Conservation (phyloP, 2,888 invertebrate genomes). For the Zootermopsis nevadensis region DNA sequence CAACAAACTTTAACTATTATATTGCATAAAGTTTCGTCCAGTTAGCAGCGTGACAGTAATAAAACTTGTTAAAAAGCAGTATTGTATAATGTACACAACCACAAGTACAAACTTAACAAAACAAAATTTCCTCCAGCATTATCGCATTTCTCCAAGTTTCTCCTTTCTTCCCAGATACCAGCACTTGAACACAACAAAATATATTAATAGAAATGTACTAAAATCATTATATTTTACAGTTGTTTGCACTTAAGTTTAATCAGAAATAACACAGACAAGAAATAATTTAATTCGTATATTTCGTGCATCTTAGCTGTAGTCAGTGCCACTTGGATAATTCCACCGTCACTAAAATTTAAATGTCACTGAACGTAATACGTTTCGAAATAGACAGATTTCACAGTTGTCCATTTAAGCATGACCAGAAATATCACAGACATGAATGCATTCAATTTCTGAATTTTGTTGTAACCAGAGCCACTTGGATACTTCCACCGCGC, state of each 20-base stretch:
- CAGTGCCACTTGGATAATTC: no score
- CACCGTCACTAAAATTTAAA: not conserved
- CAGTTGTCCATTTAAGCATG: no score
- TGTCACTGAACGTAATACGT: constrained; percentile 8
- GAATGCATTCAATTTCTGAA: not conserved
- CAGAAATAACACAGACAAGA: not conserved
- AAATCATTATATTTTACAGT: not conserved
- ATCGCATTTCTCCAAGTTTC: not conserved
- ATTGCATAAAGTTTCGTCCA: no score
- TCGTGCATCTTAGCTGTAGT: no score
- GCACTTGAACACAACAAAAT: not conserved
- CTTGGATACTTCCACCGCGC: no score
- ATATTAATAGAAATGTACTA: not conserved
- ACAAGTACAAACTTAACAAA: not conserved
- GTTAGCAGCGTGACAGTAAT: no score
- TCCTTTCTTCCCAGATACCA: not conserved
- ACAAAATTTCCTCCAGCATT: not conserved
- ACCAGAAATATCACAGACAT: no score
- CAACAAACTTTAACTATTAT: no score
- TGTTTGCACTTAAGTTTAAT: not conserved
- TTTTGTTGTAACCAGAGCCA: no score
- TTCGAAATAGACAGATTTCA: no score
- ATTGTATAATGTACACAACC: not conserved
- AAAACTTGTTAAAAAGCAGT: no score
- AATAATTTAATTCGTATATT: no score